Evolutionary conservation across 2,888 invertebrate species (phyloP).

Genomic region (Leptinotarsa peninsularis): DNA sequence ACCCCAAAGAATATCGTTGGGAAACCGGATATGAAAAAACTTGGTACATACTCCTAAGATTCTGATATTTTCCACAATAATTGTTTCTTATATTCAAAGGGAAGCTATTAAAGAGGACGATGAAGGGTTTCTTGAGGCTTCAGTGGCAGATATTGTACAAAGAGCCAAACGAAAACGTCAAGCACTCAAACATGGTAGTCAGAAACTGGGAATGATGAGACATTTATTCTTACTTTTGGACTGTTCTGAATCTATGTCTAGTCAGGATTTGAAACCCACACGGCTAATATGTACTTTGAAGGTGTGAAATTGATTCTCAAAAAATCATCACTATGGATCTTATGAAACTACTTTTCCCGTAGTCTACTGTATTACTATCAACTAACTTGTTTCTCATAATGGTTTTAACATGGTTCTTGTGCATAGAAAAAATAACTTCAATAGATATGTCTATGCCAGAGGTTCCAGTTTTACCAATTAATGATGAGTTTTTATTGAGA

Average conservation of each 20-base stretch:
- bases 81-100: constrained; percentile 67
- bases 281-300: constrained; percentile 88
- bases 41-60: constrained; percentile 71
- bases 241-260: constrained; percentile 93
- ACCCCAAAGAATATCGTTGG: constrained; percentile 92
- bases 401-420: too few species aligned
- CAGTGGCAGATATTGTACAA: constrained; percentile 91
- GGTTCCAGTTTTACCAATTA: too few species aligned
- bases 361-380: too few species aligned
- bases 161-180: constrained; percentile 86
- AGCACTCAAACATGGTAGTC: constrained; percentile 78
- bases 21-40: constrained; percentile 96
- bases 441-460: too few species aligned
- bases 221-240: constrained; percentile 93
- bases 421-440: too few species aligned
- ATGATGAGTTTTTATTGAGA: too few species aligned
- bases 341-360: too few species aligned
- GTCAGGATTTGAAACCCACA: constrained; percentile 95
- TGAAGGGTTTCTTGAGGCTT: constrained; percentile 89
- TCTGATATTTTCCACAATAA: constrained; percentile 5
- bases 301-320: constrained; percentile 67
- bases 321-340: not conserved
- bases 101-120: constrained; percentile 97
- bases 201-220: constrained; percentile 98
- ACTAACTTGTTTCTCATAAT: too few species aligned